phyloP scores from a whole-genome alignment of 1,140 invertebrate species.

The Cryptotermes secundus region DNA sequence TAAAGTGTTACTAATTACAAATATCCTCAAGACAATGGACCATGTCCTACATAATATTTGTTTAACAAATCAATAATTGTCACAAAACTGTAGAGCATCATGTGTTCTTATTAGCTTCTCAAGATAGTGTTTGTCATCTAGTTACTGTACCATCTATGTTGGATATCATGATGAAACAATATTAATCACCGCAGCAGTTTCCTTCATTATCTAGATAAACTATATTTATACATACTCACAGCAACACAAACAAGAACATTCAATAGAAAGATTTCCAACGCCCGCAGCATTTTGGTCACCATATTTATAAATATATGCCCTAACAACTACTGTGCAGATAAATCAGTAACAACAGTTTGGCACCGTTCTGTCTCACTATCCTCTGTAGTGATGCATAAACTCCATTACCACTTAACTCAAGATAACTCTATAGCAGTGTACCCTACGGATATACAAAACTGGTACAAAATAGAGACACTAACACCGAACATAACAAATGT shows the following conservation, averaged over 20 bases:
- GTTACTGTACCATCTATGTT: too few relatives aligned
- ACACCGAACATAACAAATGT: background rate
- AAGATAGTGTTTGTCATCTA: too few relatives aligned
- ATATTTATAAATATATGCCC: background rate
- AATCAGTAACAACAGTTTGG: background rate
- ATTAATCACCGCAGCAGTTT: too few relatives aligned
- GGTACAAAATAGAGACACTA: background rate
- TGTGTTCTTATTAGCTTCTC: too few relatives aligned
- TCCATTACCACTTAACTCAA: background rate
- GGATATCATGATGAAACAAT: too few relatives aligned
- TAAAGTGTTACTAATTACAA: too few relatives aligned
- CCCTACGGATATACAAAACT: background rate
- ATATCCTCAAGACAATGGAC: too few relatives aligned
- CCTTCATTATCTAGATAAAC: too few relatives aligned
- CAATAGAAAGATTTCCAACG: background rate
- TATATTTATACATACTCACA: background rate
- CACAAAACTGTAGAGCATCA: too few relatives aligned
- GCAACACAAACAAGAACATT: background rate
- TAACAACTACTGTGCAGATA: background rate
- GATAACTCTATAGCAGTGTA: background rate
- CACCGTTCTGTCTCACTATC: background rate
- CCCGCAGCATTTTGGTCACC: background rate
- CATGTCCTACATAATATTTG: too few relatives aligned
- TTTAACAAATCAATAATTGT: too few relatives aligned
- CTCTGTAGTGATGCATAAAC: background rate